A percentile compares a stretch with the other conserved stretches of the same genome.
phyloP scores from a whole-genome alignment of 2,888 invertebrate species.

The Junonia oenone region DNA sequence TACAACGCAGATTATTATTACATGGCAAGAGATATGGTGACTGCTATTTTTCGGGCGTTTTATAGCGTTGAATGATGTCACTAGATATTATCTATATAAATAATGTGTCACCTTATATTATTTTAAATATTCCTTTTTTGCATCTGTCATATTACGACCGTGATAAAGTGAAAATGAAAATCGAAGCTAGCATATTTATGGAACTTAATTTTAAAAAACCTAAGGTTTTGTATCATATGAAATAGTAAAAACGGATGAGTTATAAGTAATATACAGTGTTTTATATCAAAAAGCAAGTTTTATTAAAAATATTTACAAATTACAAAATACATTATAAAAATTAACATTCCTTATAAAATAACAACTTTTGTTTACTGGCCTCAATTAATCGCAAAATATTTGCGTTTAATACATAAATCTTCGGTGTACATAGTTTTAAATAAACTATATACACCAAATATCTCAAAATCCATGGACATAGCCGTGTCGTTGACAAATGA shows the following conservation, averaged over 20 bases:
- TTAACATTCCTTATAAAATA: constrained; percentile 4
- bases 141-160: no score
- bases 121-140: no score
- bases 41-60: no score
- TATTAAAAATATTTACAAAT: constrained; percentile 22
- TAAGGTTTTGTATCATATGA: not conserved
- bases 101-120: no score
- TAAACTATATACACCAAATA: constrained; percentile 24
- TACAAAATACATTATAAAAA: constrained; percentile 17
- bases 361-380: constrained; percentile 14
- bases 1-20: no score
- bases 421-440: constrained; percentile 21
- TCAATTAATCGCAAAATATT: not conserved
- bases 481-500: constrained; percentile 43
- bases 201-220: no score
- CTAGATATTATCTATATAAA: no score
- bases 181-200: no score
- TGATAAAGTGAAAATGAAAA: no score
- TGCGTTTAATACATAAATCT: constrained; percentile 1
- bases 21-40: no score
- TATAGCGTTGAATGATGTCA: no score
- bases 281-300: constrained; percentile 13
- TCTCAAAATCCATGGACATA: constrained; percentile 45
- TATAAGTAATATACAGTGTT: not conserved
- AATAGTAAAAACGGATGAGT: not conserved